Base-by-base conservation (phyloP, 2,888 invertebrate genomes). In the Petrophora chlorosata region DNA sequence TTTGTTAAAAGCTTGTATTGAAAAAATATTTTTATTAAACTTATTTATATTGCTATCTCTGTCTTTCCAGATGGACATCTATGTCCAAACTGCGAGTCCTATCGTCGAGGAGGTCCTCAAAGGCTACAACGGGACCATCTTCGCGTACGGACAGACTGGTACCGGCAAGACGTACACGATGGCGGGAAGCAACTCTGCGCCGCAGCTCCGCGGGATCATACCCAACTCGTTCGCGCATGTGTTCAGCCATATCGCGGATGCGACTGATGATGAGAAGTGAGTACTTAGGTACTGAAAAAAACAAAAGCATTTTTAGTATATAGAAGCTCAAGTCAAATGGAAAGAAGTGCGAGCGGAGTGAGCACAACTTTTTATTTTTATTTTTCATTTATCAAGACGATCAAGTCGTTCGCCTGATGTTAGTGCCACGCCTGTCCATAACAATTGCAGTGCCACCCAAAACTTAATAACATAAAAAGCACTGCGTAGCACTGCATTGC, bases 141-240 rank as follows among this genome's bases (percentile, higher is more conserved):
- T 97, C 79, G 97, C 97, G 0, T 97, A 97, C 71, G 97, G 97
- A 0, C 97, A 97, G 88, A 97, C 97, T 0, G 99, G 99, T 10
- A 99, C 99, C 0, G 99, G 99, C 5, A 99, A 99, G 90, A 99
- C 99, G 0, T 99, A 95, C 82, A 99, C 99, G 0, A 99, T 99
- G 99, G 97, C 98, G 0, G 99, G 99, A 0, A 93, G 95, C 50
- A 93, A 96, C 59, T 92, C 95, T 1, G 95, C 95, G 8, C 96
- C 98, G 0, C 98, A 99, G 71, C 91, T 97, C 5, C 93, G 97
- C 50, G 99, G 99, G 30, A 98, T 99, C 66, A 99, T 99, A 68
- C 99, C 99, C 0, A 99, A 99, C 87, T 98, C 98, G 0, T 99
- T 99, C 89, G 99, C 99, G 0, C 99, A 99, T 70, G 97, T 99